Conservation (phyloP, 2,113 vertebrate species). For the Martes martes region DNA sequence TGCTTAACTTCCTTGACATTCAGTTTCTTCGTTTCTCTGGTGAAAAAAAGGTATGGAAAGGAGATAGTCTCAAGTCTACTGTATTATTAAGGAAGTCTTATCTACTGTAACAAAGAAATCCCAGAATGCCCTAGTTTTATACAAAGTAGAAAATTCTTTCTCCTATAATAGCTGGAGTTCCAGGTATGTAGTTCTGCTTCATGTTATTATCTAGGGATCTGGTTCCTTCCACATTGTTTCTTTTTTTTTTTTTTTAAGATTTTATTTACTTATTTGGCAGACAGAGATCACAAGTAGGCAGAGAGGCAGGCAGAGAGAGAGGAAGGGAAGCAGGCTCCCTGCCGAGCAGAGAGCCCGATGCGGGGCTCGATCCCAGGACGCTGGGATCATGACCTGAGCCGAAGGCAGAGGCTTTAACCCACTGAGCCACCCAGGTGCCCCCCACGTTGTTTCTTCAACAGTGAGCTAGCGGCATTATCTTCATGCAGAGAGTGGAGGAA, state of each 20-base stretch:
- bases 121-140: not conserved
- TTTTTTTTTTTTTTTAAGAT: not conserved
- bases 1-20: not conserved
- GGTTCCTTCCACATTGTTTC: not conserved
- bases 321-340: no score
- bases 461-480: not conserved
- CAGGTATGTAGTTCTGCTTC: not conserved
- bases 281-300: no score
- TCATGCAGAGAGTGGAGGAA: not conserved
- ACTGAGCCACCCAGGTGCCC: no score
- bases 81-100: not conserved
- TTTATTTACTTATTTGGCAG: no score
- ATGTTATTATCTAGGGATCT: not conserved
- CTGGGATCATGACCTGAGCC: no score
- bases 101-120: not conserved
- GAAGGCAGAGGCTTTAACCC: no score
- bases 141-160: not conserved
- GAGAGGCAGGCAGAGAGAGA: no score
- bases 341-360: no score
- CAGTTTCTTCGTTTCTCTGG: not conserved
- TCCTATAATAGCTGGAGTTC: not conserved
- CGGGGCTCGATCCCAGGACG: no score
- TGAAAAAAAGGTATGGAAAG: not conserved
- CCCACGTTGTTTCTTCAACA: not conserved
- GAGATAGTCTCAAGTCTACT: not conserved